Evolutionary conservation across 2,888 invertebrate species (phyloP), one percentile per base, ranked within the genome.

Genomic region (Atrina japonica): DNA sequence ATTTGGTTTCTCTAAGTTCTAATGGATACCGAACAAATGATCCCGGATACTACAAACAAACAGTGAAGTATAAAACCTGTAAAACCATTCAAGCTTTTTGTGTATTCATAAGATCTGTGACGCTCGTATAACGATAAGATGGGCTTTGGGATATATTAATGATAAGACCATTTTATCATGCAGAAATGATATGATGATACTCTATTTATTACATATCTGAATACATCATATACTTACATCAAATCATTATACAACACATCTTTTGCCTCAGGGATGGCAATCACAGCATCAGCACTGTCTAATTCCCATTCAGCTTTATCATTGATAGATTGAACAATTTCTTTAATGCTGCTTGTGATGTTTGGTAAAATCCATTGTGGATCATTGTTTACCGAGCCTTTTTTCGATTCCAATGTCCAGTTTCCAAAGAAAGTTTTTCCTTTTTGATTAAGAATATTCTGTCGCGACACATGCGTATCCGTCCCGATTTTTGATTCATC

Each of bases 231-330:
- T 2, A 68, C 70, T 65, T 56, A 76, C 75, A 59, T 69, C 2
- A 78, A 52, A 47, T 75, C 76, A 5, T 65, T 53, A 27, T 66
- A 47, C 2, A 60, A 23, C 3, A 55, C 47, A 6, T 45, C n/a
- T 25, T n/a, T n/a, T n/a, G n/a, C n/a, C n/a, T 61, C 61, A 3
- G 59, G 58, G 11, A 77, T 47, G 14, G 47, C 21, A 11, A 77
- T 29, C 3, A 52, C 47, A 1, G 71, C 55, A 9, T 65, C 50
- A 18, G 77, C 73, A 7, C 70, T 66, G 23, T 80, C 80, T 27
- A 79, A 77, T 53, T 80, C 78, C 78, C 79, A 82, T 3, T 74
- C 50, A 11, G 63, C 67, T 9, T 30, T 58, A 14, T 68, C 69
- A 49, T 75, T 82, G 2, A 82, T 64, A n/a, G 70, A 73, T 3